phyloP scores from a whole-genome alignment of 2,113 vertebrate genomes.

The Rousettus leschenaultii region DNA sequence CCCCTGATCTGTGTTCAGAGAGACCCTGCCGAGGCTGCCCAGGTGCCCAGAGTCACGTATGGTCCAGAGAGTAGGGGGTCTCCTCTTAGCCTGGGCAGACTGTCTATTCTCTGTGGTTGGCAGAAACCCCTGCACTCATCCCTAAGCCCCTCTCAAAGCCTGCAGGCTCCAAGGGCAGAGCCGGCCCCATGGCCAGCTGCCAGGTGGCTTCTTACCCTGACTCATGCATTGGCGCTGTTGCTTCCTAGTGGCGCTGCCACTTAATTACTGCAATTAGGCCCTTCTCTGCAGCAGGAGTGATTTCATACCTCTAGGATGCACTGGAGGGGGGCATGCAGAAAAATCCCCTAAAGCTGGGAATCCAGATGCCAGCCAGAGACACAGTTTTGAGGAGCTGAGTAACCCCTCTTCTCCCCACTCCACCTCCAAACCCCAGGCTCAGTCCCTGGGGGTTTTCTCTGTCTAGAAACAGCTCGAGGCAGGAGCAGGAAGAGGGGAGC shows the following conservation, averaged over 20 bases:
- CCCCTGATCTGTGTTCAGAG: background rate
- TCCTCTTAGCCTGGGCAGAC: background rate
- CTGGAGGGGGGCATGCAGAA: background rate
- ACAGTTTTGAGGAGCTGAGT: background rate
- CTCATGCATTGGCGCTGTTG: background rate
- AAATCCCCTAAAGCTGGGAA: conserved; percentile 32
- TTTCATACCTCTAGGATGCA: conserved; percentile 56
- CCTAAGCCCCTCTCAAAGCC: background rate
- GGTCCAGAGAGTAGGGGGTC: background rate
- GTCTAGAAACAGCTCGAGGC: conserved; percentile 57
- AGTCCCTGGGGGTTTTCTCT: conserved; percentile 21
- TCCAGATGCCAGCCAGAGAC: background rate
- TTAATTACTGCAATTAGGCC: conserved; percentile 66
- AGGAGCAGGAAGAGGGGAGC: background rate
- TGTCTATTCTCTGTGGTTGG: background rate
- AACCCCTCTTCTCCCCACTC: background rate
- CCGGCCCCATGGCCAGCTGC: background rate
- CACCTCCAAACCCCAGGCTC: background rate
- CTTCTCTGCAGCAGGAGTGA: conserved; percentile 47
- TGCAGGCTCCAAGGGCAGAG: background rate
- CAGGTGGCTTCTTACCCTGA: conserved; percentile 63
- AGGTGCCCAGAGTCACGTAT: background rate
- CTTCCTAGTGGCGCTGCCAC: conserved; percentile 57
- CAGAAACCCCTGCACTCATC: background rate
- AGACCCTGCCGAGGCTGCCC: background rate